Base-by-base conservation (phyloP, 2,797 vertebrate species). In the Hoplostethus mediterraneus region DNA sequence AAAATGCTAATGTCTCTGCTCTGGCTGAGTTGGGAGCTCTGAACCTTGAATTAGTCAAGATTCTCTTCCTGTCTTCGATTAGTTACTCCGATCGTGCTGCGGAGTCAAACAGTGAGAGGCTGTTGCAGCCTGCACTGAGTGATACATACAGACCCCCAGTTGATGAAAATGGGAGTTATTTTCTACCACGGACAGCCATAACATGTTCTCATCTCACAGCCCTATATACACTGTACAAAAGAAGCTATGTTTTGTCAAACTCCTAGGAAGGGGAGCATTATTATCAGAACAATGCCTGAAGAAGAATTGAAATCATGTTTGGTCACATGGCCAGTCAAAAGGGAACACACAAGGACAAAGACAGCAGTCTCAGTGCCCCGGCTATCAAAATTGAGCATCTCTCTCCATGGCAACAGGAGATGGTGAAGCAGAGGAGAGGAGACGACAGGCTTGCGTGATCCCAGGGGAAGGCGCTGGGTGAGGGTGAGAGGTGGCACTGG, bases 1-100 rank as follows among this genome's bases (percentile, higher is more conserved):
- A 74, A 87, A 86, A 87, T 85, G 84, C 86, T 87, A 86, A 91
- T 89, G 75, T 69, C 62, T 67, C 64, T 70, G 67, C 73, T 74
- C 45, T 59, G 69, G 65, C 73, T 62, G 75, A 81, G 82, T 74
- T 76, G 66, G 65, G 75, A 81, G 73, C 67, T 63, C 66, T 82
- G 83, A 81, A 89, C 84, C 83, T 68, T 83, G 81, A 81, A 83
- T 81, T 65, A 73, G 71, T 79, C 59, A 38, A 70, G 72, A 80
- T 71, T 65, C 63, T 60, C 56, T 69, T 63, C 12, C 38, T 0
- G 1, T 69, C 59, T 61, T 54, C 44, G 16, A 61, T 76, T 71
- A 73, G 68, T 79, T 75, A 63, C 60, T 52, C 38, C 60, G 52
- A 55, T 9, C 16, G 38, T 21, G 47, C n/a, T 55, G 64, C 52